These are phyloP conservation scores for Cavia aperea DNA, from an alignment of 2,113 vertebrate species.

Conservation along the genomic window DNA sequence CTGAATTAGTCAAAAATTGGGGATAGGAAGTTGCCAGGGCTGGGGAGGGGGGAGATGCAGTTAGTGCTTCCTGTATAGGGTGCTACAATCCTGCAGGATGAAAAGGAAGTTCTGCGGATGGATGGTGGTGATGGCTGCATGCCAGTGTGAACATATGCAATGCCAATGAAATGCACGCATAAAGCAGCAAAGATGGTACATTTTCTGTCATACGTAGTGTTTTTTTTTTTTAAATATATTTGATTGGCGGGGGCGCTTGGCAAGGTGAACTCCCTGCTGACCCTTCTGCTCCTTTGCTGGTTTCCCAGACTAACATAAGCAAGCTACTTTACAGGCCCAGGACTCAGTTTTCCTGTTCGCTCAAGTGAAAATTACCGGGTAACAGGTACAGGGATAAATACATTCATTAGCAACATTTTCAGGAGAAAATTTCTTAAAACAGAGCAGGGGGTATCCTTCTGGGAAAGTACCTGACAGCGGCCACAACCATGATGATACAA, in stretches of 20 bases:
- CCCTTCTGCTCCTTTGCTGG: neutral
- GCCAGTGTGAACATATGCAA: fast-evolving
- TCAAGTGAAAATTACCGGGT: neutral
- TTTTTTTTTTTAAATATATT: too few species aligned
- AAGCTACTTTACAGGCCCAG: neutral
- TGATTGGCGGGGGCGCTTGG: too few species aligned
- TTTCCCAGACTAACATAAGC: neutral
- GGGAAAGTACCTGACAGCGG: neutral
- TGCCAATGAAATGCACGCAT: neutral
- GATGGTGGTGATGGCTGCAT: fast-evolving
- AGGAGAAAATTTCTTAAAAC: slow-evolving; percentile 38
- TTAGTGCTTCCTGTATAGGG: neutral
- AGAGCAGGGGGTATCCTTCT: slow-evolving; percentile 1
- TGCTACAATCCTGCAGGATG: neutral
- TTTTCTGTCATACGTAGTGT: neutral
- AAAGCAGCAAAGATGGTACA: too few species aligned
- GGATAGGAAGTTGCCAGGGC: neutral
- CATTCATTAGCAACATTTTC: neutral
- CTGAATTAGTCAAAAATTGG: neutral
- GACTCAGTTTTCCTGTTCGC: neutral
- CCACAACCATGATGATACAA: neutral
- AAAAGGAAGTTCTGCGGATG: neutral
- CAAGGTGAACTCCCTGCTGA: neutral
- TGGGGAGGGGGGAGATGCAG: too few species aligned
- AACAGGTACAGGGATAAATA: neutral